Base-by-base conservation (phyloP, 1,140 invertebrate species). In the Drosophila eugracilis region DNA sequence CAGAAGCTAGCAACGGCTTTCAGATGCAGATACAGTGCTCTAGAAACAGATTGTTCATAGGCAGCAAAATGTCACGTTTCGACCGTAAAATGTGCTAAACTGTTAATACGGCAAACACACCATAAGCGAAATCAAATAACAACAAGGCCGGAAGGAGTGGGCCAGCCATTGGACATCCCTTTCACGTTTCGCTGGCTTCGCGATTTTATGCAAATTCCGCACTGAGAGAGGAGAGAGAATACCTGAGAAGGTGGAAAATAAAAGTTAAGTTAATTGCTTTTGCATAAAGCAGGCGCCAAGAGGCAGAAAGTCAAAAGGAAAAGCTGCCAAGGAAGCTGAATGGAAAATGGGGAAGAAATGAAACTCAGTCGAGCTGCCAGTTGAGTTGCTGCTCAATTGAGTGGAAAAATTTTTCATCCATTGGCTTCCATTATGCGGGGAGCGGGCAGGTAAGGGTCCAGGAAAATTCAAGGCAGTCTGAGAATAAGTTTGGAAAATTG, bases 211-310 rank as follows among this genome's bases (percentile, higher is more conserved):
- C 48, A 77, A 74, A 74, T 70, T 70, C 54, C 53, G 42, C 55
- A 75, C 74, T 58, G 63, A 66, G 30, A 45, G 45, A 45, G 41
- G 63, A 66, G 30, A 45, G 45, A 45, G 41, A 73, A 53, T 45
- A 52, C 42, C 72, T 72, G 67, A 41, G 30, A 26, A 72, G 45
- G 66, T 50, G 45, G 36, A 54, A 52, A 71, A 67, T 67, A 60
- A 69, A 85, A 81, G 63, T 67, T 70, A 75, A 74, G 73, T 81
- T 85, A 86, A 85, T 85, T 85, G 81, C 81, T 86, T 86, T 81
- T 75, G 73, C 81, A 77, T 77, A 71, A 77, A 66, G 63, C 58
- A 45, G 37, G 45, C 34, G 58, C 54, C 67, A 77, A 63, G 65
- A 73, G 60, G 66, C 75, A 79, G 36, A 58, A 57, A 62, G 54